These are phyloP conservation scores for Leucophenga varia DNA, from an alignment of 1,140 invertebrate species.

Conservation along the genomic window DNA sequence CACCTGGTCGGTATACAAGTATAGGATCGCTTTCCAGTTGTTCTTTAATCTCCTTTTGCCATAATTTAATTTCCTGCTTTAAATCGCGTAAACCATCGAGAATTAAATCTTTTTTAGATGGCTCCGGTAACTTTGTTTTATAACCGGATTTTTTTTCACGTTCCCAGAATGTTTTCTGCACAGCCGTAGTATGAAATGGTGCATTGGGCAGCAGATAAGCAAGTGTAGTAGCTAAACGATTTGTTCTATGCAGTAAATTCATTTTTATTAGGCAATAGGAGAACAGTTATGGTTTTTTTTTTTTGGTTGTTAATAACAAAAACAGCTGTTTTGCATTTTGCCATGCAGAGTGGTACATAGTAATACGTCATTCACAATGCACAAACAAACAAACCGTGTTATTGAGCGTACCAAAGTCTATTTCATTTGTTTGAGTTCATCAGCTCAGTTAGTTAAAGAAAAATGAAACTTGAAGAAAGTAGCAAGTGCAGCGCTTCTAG, in stretches of 20 bases:
- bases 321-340: slow-evolving; percentile 26
- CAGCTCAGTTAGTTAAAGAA: slow-evolving; percentile 23
- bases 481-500: slow-evolving; percentile 31
- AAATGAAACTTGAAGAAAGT: slow-evolving; percentile 33
- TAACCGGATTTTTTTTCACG: slow-evolving; percentile 68
- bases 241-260: slow-evolving; percentile 27
- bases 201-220: slow-evolving; percentile 8
- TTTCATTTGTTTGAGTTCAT: slow-evolving; percentile 21
- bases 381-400: too few relatives aligned
- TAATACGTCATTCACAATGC: slow-evolving; percentile 14
- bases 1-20: slow-evolving; percentile 62
- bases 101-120: slow-evolving; percentile 59
- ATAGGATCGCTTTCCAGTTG: slow-evolving; percentile 64
- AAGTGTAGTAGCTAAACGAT: slow-evolving; percentile 25
- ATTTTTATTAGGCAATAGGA: too few relatives aligned
- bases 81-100: slow-evolving; percentile 65
- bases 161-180: slow-evolving; percentile 61
- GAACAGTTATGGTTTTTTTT: too few relatives aligned
- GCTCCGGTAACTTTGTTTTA: slow-evolving; percentile 56
- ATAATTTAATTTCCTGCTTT: slow-evolving; percentile 67
- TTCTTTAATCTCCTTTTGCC: slow-evolving; percentile 70
- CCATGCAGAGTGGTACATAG: too few relatives aligned
- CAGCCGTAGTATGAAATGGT: slow-evolving; percentile 37
- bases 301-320: too few relatives aligned
- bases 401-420: too few relatives aligned